These are phyloP conservation scores for Noctua janthina DNA, from an alignment of 2,888 invertebrate species.

Conservation along the genomic window DNA sequence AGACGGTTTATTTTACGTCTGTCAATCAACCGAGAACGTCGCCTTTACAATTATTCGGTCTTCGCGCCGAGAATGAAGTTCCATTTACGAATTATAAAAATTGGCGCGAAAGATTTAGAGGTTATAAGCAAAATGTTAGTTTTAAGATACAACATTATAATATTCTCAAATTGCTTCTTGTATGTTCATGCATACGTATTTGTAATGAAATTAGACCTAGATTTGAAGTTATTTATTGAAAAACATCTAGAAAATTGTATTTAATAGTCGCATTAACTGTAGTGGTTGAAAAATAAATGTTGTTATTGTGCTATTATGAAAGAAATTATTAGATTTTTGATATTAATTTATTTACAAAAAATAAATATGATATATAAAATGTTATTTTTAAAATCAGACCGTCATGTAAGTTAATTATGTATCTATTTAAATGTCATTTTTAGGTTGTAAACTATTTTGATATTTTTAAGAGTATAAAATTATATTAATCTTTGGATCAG, in stretches of 20 bases:
- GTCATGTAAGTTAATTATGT: constrained; percentile 66
- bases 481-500: constrained; percentile 73
- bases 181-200: constrained; percentile 47
- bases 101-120: constrained; percentile 51
- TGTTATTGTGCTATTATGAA: constrained; percentile 52
- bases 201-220: constrained; percentile 58
- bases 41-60: constrained; percentile 18
- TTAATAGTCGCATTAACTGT: constrained; percentile 53
- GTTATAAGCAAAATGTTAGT: constrained; percentile 48
- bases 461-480: constrained; percentile 76
- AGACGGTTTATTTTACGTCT: constrained; percentile 16
- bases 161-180: constrained; percentile 57
- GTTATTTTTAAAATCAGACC: constrained; percentile 54
- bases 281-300: constrained; percentile 59
- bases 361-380: constrained; percentile 32
- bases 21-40: constrained; percentile 40
- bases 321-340: constrained; percentile 47
- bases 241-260: constrained; percentile 61
- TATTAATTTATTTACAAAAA: constrained; percentile 53
- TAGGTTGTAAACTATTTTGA: constrained; percentile 75
- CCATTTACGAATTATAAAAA: constrained; percentile 42
- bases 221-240: constrained; percentile 61
- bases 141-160: constrained; percentile 54
- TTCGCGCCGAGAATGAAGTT: constrained; percentile 36
- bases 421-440: constrained; percentile 66